Evolutionary conservation across 2,888 invertebrate genomes (phyloP).

Genomic region (Drosophila paranaensis): DNA sequence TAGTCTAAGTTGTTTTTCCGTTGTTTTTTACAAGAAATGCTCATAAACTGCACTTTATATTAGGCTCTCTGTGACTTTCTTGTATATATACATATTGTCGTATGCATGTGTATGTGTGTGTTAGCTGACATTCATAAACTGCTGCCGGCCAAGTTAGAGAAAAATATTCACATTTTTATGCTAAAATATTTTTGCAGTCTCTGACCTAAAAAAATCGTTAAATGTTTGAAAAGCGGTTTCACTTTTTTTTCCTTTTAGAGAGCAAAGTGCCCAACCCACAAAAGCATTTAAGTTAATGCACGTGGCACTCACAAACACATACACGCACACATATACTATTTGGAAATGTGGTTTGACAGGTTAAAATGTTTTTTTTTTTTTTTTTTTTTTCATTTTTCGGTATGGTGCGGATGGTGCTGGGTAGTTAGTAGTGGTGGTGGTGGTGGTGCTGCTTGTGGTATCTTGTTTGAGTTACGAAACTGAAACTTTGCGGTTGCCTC

Average conservation of each 20-base stretch:
- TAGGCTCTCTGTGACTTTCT: slow-evolving; percentile 22
- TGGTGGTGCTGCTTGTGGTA: slow-evolving; percentile 8
- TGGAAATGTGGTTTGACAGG: slow-evolving; percentile 50
- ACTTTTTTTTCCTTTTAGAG: slow-evolving; percentile 62
- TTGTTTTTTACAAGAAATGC: slow-evolving; percentile 50
- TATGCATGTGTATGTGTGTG: slow-evolving; percentile 10
- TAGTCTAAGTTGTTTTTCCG: slow-evolving; percentile 19
- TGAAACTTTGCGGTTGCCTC: slow-evolving; percentile 45
- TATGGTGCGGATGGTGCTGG: neutral
- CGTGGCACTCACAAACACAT: slow-evolving; percentile 58
- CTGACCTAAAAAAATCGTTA: slow-evolving; percentile 78
- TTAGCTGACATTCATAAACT: slow-evolving; percentile 65
- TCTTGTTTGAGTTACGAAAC: slow-evolving; percentile 45
- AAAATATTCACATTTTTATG: slow-evolving; percentile 73
- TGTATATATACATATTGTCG: slow-evolving; percentile 12
- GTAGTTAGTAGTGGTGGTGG: neutral
- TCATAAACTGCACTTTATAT: slow-evolving; percentile 68
- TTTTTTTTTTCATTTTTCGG: slow-evolving; percentile 6
- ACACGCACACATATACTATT: slow-evolving; percentile 21
- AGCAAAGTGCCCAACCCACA: slow-evolving; percentile 77
- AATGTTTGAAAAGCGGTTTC: slow-evolving; percentile 76
- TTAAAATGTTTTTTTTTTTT: slow-evolving; percentile 39
- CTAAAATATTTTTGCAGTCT: slow-evolving; percentile 65
- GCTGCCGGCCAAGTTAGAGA: slow-evolving; percentile 44
- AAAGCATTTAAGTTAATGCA: slow-evolving; percentile 78